Conservation (phyloP, 2,888 invertebrate genomes). For the Heliconius sara region DNA sequence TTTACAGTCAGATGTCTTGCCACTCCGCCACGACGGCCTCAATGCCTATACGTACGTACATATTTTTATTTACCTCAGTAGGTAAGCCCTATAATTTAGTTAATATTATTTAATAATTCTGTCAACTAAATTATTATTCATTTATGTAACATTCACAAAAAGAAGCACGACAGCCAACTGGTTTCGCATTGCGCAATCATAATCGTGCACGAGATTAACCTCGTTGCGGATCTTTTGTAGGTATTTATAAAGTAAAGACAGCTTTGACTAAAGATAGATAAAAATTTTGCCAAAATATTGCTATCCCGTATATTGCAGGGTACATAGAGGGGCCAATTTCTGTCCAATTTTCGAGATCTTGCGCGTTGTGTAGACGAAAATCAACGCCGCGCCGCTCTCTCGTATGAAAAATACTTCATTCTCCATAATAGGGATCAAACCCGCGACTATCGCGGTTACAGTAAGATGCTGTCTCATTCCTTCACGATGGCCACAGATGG, state of each 20-base stretch:
- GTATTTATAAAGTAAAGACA: background rate
- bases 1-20: too few relatives aligned
- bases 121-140: conserved; percentile 4
- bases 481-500: too few relatives aligned
- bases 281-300: background rate
- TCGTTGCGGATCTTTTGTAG: conserved; percentile 7
- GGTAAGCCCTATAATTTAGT: background rate
- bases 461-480: too few relatives aligned
- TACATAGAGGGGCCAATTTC: background rate
- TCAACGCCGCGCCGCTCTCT: too few relatives aligned
- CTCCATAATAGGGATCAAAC: background rate
- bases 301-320: background rate
- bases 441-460: too few relatives aligned
- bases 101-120: background rate
- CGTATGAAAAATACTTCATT: background rate
- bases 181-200: conserved; percentile 19
- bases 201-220: conserved; percentile 2
- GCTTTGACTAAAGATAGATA: background rate
- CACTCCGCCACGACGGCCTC: background rate
- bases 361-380: too few relatives aligned
- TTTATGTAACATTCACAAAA: conserved; percentile 17
- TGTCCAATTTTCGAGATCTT: too few relatives aligned
- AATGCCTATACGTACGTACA: background rate
- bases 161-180: conserved; percentile 17
- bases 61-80: too few relatives aligned